Conservation (phyloP, 2,113 vertebrate genomes). For the Crotalus horridus region DNA sequence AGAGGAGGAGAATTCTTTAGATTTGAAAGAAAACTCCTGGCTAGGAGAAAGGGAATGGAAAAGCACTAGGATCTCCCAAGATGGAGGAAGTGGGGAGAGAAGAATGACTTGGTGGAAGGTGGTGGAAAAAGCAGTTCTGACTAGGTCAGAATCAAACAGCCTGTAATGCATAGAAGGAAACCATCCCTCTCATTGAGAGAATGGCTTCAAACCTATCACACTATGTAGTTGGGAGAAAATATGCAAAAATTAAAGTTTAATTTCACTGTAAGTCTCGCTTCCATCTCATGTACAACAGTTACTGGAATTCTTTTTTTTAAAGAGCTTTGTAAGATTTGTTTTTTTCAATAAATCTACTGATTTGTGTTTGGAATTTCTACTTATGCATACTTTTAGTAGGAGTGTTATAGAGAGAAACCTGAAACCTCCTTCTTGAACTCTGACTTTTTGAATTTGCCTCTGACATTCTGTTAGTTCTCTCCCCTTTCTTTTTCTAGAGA, state of each 20-base stretch:
- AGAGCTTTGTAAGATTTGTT: not conserved
- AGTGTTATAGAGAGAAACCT: not conserved
- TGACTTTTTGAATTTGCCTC: not conserved
- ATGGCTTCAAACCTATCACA: not conserved
- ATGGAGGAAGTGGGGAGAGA: not conserved
- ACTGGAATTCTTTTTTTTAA: not conserved
- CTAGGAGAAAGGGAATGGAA: not conserved
- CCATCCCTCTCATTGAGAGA: not conserved
- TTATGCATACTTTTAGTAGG: not conserved
- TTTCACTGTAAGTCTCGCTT: not conserved
- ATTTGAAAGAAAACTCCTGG: not conserved
- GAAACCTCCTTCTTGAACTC: not conserved
- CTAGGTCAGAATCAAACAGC: not conserved
- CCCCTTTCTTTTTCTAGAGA: not conserved
- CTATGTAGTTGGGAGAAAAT: not conserved
- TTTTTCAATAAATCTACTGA: not conserved
- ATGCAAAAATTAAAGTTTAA: not conserved
- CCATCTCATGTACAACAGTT: not conserved
- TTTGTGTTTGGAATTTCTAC: not conserved
- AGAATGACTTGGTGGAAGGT: not conserved
- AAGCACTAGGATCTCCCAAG: not conserved
- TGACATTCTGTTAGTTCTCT: not conserved
- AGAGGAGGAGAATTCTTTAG: not conserved
- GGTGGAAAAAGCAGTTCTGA: not conserved
- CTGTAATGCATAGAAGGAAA: not conserved